Base-by-base conservation (phyloP, 2,888 invertebrate species). In the Mystacides longicornis region DNA sequence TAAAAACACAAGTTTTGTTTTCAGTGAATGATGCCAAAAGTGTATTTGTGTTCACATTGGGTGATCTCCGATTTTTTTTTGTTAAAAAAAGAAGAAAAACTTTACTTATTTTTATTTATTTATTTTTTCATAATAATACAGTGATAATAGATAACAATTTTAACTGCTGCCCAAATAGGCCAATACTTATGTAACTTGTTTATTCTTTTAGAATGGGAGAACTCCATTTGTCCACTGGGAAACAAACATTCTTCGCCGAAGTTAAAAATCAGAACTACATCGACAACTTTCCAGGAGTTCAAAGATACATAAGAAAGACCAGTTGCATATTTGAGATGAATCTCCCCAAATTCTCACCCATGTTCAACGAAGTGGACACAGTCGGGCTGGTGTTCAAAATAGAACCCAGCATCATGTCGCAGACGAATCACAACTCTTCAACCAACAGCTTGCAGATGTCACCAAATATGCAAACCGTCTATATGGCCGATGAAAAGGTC, bases 361-460 rank as follows among this genome's bases (percentile, higher is more conserved):
- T 67, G 9, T 85, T 82, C 65, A 80, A 81, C 58, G 90, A 90
- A 75, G 76, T 89, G 60, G 90, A 91, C 69, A 81, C 85, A 9
- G 79, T 84, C 3, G 90, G 89, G 1, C 64, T 87, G 2, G 76
- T 89, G 37, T 75, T 85, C 21, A 69, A 74, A 55, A 72, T 83
- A 33, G 79, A 77, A 59, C 75, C 78, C 21, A 67, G 74, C 22
- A 72, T 70, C 21, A 65, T 69, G 56, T 72, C 74, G 14, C 18
- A 50, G 62, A 67, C 68, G 31, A 65, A 59, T 33, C 58, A 57
- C 57, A 62, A 23, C 49, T 23, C 21, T 23, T 69, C 70, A 57
- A 63, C 61, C 49, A 21, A 20, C 11, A 27, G 31, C 14, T 22
- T 46, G 42, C 48, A 55, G 23, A 45, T 16, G n/a, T 49, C 23